These are phyloP conservation scores for Oryctolagus cuniculus DNA, from an alignment of 2,113 vertebrate genomes.

Conservation along the genomic window DNA sequence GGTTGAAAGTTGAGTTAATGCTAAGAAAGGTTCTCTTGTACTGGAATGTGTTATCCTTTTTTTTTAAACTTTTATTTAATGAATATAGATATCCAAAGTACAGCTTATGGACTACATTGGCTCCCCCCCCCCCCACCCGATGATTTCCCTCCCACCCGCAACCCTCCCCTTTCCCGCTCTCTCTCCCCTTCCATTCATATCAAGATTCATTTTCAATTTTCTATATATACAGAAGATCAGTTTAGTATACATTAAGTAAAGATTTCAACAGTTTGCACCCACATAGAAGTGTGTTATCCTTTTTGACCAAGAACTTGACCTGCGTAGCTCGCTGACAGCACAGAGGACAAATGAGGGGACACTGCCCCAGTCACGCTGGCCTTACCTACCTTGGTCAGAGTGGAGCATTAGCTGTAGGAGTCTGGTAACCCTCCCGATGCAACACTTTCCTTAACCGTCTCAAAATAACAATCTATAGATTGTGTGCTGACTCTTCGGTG, in stretches of 20 bases:
- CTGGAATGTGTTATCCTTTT: rapidly evolving
- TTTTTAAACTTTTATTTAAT: no score
- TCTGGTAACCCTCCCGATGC: neutral
- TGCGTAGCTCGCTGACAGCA: neutral
- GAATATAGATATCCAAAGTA: no score
- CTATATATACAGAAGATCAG: no score
- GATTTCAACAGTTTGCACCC: no score
- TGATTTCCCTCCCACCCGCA: no score
- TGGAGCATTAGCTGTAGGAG: neutral
- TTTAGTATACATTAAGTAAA: no score
- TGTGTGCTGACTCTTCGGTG: neutral
- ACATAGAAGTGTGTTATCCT: no score
- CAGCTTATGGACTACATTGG: no score
- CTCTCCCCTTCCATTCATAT: no score
- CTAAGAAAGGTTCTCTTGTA: neutral
- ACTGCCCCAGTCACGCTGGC: neutral
- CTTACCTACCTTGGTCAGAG: rapidly evolving
- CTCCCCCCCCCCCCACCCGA: no score
- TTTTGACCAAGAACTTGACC: neutral
- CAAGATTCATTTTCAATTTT: no score
- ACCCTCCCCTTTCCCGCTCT: no score
- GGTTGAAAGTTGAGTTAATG: neutral
- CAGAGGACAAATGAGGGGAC: neutral
- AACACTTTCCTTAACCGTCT: neutral
- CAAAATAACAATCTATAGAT: rapidly evolving